These are phyloP conservation scores for western clawed frog (Xenopus tropicalis) DNA, from an alignment of 2,113 vertebrate species.

Conservation along the genomic window UCB_Xtro_10.0 CM004451.2:59105001-59105500, in stretches of 20 bases:
- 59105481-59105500: no score
- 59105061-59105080: no score
- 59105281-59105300: slow-evolving; percentile 16
- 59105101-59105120: no score
- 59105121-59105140: slow-evolving; percentile 4
- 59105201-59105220: slow-evolving; percentile 11
- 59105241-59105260: not conserved
- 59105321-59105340: not conserved
- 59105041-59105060: no score
- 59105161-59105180: slow-evolving; percentile 12
- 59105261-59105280: slow-evolving; percentile 9
- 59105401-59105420: no score
- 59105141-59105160: not conserved
- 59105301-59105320: not conserved
- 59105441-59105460: no score
- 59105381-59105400: no score
- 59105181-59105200: not conserved
- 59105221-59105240: not conserved
- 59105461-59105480: no score
- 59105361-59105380: not conserved
- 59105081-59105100: no score
- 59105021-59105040: no score
- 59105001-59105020: no score
- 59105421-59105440: no score
- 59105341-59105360: slow-evolving; percentile 4